Base-by-base conservation (phyloP, 2,797 vertebrate genomes). In the Notamacropus eugenii region DNA sequence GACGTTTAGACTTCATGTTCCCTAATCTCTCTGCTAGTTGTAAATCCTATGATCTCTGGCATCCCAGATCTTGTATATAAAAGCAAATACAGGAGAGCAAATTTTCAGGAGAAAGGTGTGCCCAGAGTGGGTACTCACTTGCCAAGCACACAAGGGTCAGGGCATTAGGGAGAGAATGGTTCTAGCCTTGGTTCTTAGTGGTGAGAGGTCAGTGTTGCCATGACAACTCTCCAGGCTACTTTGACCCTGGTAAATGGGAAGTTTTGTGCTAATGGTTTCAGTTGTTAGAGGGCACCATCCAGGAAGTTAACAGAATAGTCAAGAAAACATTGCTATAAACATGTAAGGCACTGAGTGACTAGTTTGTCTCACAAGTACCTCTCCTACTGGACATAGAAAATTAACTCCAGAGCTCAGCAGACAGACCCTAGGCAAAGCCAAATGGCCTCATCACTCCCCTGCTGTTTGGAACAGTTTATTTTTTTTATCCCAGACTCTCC, bases 221-320 rank as follows among this genome's bases (percentile, higher is more conserved):
- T 98, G 92, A 87, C 95, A 96, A 96, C 94, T n/a, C 31, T 55
- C 57, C 50, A 56, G 55, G 2, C 22, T 46, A 82, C 40, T 82
- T 27, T 82, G 74, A 82, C 55, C 55, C 14, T 0, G 62, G 40
- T 22, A 27, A 93, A 31, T n/a, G 56, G 50, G 29, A 90, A 93
- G 55, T 52, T 50, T 14, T 3, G 54, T 5, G 22, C 11, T 28
- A 54, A 57, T 56, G 52, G 62, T 50, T 82, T 19, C 40, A 11
- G 14, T 91, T 90, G n/a, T 91, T 95, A 46, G 0, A 62, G 54
- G 82, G 27, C 22, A 24, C 6, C 13, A 92, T 31, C 52, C 5
- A 87, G 92, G 91, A 58, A 57, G 34, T 93, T 87, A 90, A 50
- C 29, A 62, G 13, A 58, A 93, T 1, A 46, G 92, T 91, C 22